phyloP scores from a whole-genome alignment of 1,140 invertebrate species.

The Anthonomus grandis region DNA sequence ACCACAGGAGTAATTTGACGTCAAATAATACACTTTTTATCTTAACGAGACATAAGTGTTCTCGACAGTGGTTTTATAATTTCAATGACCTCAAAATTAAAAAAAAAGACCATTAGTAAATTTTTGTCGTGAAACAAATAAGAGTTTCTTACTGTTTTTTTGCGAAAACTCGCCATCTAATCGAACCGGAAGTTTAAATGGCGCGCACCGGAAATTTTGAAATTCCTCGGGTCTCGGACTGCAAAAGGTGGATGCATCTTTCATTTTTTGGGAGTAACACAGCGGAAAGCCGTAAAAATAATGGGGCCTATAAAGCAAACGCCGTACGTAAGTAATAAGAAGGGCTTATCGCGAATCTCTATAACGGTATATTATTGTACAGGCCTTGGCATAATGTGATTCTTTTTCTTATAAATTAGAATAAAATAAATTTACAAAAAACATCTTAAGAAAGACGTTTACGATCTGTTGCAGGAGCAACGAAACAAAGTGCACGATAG shows the following conservation, averaged over 20 bases:
- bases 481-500: too few relatives aligned
- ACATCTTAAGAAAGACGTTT: too few relatives aligned
- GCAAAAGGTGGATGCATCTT: conserved; percentile 23
- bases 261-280: conserved; percentile 17
- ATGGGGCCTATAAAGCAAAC: conserved; percentile 14
- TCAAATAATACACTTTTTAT: too few relatives aligned
- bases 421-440: neutral
- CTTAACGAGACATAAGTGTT: too few relatives aligned
- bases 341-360: neutral
- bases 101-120: too few relatives aligned
- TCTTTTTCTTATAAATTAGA: too few relatives aligned
- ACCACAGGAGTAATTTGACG: too few relatives aligned
- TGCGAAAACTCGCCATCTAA: conserved; percentile 16
- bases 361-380: neutral
- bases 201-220: conserved; percentile 22
- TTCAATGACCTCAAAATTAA: too few relatives aligned
- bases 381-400: neutral
- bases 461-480: too few relatives aligned
- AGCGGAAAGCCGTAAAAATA: conserved; percentile 18
- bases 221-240: conserved; percentile 6
- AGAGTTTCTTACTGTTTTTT: neutral
- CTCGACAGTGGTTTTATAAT: too few relatives aligned
- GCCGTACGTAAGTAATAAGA: neutral
- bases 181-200: conserved; percentile 26
- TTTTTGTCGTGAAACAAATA: neutral